Conservation (phyloP, 2,888 invertebrate genomes). For the Hartigia nigra region DNA sequence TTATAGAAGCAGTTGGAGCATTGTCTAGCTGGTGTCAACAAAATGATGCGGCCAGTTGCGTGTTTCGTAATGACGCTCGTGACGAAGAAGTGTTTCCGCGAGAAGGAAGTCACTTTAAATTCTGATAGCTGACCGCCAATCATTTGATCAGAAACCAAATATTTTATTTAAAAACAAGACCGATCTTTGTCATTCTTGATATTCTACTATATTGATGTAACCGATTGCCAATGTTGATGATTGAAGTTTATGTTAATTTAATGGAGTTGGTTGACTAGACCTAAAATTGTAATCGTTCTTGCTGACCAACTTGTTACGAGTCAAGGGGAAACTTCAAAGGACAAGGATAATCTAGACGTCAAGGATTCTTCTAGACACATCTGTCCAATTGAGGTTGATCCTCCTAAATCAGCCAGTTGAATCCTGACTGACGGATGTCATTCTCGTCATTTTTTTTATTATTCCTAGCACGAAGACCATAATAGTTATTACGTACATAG, state of each 20-base stretch:
- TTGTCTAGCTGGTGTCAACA: not conserved
- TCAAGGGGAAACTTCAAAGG: not conserved
- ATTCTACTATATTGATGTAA: not conserved
- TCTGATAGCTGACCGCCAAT: not conserved
- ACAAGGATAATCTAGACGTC: not conserved
- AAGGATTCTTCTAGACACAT: not conserved
- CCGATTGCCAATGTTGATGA: not conserved
- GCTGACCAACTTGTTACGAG: not conserved
- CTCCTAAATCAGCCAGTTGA: not conserved
- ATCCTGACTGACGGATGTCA: not conserved
- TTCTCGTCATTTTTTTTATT: not conserved
- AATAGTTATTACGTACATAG: not conserved
- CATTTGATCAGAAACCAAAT: not conserved
- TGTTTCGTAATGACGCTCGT: not conserved
- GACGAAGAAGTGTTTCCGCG: not conserved
- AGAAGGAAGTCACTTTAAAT: not conserved
- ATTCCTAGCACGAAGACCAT: not conserved
- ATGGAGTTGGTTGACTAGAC: not conserved
- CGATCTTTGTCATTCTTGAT: not conserved
- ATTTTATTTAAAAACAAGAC: not conserved
- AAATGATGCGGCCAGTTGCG: not conserved
- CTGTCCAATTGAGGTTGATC: not conserved
- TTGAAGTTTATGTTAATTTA: not conserved
- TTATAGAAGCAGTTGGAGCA: not conserved
- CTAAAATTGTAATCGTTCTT: not conserved